Evolutionary conservation across 2,113 vertebrate species (phyloP).

Genomic region (Crotalus horridus): DNA sequence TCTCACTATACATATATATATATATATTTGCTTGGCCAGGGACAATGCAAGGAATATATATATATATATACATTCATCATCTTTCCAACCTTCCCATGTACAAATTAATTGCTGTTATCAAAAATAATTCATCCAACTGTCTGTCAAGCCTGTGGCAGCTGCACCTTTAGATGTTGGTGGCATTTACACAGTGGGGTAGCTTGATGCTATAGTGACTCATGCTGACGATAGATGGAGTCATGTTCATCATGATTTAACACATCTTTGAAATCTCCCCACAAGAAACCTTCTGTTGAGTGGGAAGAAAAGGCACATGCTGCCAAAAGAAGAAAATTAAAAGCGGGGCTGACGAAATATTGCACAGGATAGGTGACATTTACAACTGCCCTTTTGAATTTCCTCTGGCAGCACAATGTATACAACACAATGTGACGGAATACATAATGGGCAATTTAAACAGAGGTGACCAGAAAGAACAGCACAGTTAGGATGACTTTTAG

Average conservation of each 20-base stretch:
- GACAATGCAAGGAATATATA: too few species aligned
- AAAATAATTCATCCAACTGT: background rate
- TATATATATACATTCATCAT: background rate
- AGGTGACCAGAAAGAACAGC: background rate
- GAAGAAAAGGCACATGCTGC: slow-evolving; percentile 1
- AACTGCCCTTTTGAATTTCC: slow-evolving; percentile 12
- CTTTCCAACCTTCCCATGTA: background rate
- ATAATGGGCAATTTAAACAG: background rate
- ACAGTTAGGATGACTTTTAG: background rate
- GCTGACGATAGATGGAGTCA: background rate
- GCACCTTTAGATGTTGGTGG: background rate
- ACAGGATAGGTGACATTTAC: slow-evolving; percentile 11
- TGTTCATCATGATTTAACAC: background rate
- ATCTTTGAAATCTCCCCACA: slow-evolving; percentile 5
- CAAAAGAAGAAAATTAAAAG: slow-evolving; percentile 10
- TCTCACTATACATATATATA: too few species aligned
- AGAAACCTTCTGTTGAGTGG: slow-evolving; percentile 22
- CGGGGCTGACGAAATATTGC: background rate
- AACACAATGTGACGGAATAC: background rate
- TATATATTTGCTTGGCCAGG: too few species aligned
- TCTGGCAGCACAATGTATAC: background rate
- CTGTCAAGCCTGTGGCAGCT: background rate
- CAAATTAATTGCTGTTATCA: background rate
- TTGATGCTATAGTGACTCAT: slow-evolving; percentile 2
- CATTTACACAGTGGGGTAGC: background rate